These are phyloP conservation scores for Thereuonema tuberculata DNA, from an alignment of 1,140 invertebrate genomes.

Conservation along the genomic window DNA sequence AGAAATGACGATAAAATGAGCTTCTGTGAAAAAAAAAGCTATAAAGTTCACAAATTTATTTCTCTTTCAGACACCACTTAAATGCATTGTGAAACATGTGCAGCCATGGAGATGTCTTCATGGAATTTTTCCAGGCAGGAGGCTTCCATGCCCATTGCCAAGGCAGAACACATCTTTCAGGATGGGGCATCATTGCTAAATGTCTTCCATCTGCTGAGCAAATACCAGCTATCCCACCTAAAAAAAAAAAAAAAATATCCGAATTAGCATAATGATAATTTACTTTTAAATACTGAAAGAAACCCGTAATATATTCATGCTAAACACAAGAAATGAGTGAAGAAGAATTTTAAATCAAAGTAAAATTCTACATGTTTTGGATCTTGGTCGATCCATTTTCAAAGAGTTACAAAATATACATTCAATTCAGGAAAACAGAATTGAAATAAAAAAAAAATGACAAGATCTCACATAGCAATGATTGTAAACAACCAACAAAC, in stretches of 20 bases:
- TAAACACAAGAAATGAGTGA: too few species aligned
- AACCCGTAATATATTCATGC: too few species aligned
- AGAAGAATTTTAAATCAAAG: too few species aligned
- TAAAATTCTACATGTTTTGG: neutral
- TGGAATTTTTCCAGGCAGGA: constrained; percentile 32
- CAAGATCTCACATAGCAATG: too few species aligned
- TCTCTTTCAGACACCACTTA: constrained; percentile 44
- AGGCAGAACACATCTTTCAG: constrained; percentile 68
- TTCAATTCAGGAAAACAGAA: neutral
- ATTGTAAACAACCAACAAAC: too few species aligned
- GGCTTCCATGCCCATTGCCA: constrained; percentile 76
- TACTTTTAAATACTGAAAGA: constrained; percentile 8
- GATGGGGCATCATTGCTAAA: constrained; percentile 96
- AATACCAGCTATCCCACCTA: constrained; percentile 69
- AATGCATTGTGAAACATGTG: constrained; percentile 84
- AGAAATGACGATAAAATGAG: too few species aligned
- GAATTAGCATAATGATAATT: neutral
- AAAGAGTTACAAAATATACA: too few species aligned
- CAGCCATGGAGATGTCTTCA: constrained; percentile 67
- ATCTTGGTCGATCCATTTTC: neutral
- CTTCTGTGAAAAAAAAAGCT: too few species aligned
- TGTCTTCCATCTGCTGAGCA: constrained; percentile 81
- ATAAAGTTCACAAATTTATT: neutral
- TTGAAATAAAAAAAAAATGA: too few species aligned
- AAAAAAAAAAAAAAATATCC: constrained; percentile 22